Evolutionary conservation across 2,113 vertebrate genomes (phyloP), one percentile per base, ranked within the genome.

Genomic region (Festucalex cinctus): DNA sequence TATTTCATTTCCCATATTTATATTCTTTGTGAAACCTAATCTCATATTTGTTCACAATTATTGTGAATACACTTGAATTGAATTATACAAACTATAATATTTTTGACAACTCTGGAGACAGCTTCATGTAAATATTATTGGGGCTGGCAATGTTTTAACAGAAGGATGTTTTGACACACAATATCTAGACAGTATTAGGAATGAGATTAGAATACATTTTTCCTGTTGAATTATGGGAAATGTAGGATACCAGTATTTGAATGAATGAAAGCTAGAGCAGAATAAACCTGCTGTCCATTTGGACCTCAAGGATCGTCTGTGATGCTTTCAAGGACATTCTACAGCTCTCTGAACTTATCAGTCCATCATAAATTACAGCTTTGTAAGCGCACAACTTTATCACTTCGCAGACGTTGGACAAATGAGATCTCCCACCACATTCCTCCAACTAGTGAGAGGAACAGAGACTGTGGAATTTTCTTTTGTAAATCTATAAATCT

Each of bases 401-500:
- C 22, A 37, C 39, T 36, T n/a, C 26, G 59, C 62, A 41, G 22
- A 63, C 24, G 13, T 9, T 43, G n/a, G 16, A n/a, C 43, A 49
- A 46, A 41, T 68, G 35, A 41, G 43, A 44, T 36, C 14, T 43
- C 16, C 13, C 35, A 10, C 7, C 39, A 32, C 12, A 43, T 68
- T 36, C 63, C 24, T 66, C 24, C 22, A n/a, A 26, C 41, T 26
- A 35, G 32, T 53, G 56, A 51, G 60, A 54, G 36, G 61, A 61
- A 49, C 60, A 6, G 46, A 75, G 32, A 78, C 24, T 49, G n/a
- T 44, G 63, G 32, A 61, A 73, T 48, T 36, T 58, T 24, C n/a
- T 17, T 44, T 43, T 44, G 7, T 26, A 17, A 57, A 57, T 57
- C 24, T 17, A 62, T 37, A 41, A 43, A 75, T 66, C 43, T 58